phyloP scores from a whole-genome alignment of 2,888 invertebrate genomes.

The Cephus spinipes region DNA sequence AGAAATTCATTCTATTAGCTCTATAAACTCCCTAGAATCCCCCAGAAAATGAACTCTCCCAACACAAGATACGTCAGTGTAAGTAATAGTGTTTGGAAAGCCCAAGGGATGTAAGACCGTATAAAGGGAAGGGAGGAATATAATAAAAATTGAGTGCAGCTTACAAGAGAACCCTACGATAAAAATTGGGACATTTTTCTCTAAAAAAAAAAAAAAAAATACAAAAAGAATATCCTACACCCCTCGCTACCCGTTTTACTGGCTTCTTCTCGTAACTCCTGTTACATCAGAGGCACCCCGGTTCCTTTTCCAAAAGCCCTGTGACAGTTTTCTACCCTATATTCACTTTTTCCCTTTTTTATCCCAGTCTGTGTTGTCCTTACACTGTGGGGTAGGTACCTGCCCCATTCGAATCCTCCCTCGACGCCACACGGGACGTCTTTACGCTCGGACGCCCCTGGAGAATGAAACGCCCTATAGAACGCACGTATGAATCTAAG shows the following conservation, averaged over 20 bases:
- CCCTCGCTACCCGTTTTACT: slow-evolving; percentile 12
- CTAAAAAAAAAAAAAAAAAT: slow-evolving; percentile 23
- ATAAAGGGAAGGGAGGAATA: background rate
- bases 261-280: background rate
- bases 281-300: background rate
- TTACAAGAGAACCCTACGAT: background rate
- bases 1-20: background rate
- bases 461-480: slow-evolving; percentile 46
- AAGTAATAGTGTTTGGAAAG: background rate
- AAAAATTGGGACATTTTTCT: slow-evolving; percentile 30
- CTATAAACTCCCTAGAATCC: background rate
- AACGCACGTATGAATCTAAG: slow-evolving; percentile 27
- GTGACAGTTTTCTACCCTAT: slow-evolving; percentile 1
- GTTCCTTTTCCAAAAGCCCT: background rate
- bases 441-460: slow-evolving; percentile 57
- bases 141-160: background rate
- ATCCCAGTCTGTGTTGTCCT: background rate
- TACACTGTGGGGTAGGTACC: slow-evolving; percentile 34
- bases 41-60: background rate
- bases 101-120: background rate
- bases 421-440: slow-evolving; percentile 40
- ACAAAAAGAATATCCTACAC: slow-evolving; percentile 6
- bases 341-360: background rate
- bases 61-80: background rate
- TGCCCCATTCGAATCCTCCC: slow-evolving; percentile 38